phyloP scores from a whole-genome alignment of 1,140 invertebrate genomes.

The silkworm (Bombyx mori) region ASM3026992v2 NC_085110.1:6237501-6238000 shows the following conservation, averaged over 20 bases:
- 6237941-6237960: too few relatives aligned
- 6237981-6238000: too few relatives aligned
- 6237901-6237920: slow-evolving; percentile 7
- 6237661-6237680: slow-evolving; percentile 26
- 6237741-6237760: slow-evolving; percentile 42
- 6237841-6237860: slow-evolving; percentile 4
- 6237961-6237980: too few relatives aligned
- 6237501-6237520: slow-evolving; percentile 36
- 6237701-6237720: slow-evolving; percentile 7
- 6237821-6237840: slow-evolving; percentile 2
- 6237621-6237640: slow-evolving; percentile 39
- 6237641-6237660: slow-evolving; percentile 26
- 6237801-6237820: background rate
- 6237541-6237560: slow-evolving; percentile 34
- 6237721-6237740: slow-evolving; percentile 9
- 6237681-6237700: slow-evolving; percentile 1
- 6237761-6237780: slow-evolving; percentile 45
- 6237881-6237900: background rate
- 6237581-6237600: slow-evolving; percentile 13
- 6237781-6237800: slow-evolving; percentile 18
- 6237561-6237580: slow-evolving; percentile 15
- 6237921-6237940: background rate
- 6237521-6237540: slow-evolving; percentile 37
- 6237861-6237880: slow-evolving; percentile 2
- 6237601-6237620: slow-evolving; percentile 9